Base-by-base conservation (phyloP, 1,140 invertebrate species). In the Drosophila murphyi region DNA sequence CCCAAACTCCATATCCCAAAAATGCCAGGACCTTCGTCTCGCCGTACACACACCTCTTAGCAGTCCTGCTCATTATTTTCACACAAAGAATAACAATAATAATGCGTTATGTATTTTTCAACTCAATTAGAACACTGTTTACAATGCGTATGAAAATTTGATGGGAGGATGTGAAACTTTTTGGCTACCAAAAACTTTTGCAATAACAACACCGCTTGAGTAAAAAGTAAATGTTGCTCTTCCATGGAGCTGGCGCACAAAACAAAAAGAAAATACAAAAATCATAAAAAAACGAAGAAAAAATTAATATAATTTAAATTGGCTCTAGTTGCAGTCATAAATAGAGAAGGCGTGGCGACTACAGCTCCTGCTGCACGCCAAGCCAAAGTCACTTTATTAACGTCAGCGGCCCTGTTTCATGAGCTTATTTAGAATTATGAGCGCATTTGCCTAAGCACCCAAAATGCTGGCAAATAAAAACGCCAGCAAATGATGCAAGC, bases 91-190 rank as follows among this genome's bases (percentile, higher is more conserved):
- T 89, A 87, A 87, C 83, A 87, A 75, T 88, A 52, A 77, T 77
- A 69, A 78, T 82, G 76, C 85, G 82, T 77, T 89, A 88, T 89
- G 85, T 89, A 88, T 88, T 88, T 88, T 88, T 89, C 85, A 88
- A 88, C 85, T 88, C 85, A 88, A 88, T 88, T 88, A 88, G 85
- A 89, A 89, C 79, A 85, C 85, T 74, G 85, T 88, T 88, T 88
- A 88, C 83, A 89, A 73, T 89, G 85, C 57, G 85, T 72, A 87
- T 88, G 69, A 79, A 88, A 88, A 79, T 82, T 87, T 88, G 71
- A 85, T 83, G 81, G 47, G n/a, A 43, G 77, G 61, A 79, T 83
- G 72, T 48, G 61, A 50, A 76, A 68, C 41, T 79, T 79, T 79
- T 63, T 28, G 35, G 35, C 43, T 28, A 20, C 29, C 34, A 41